phyloP scores from a whole-genome alignment of 37 sponge, comb jelly and placozoan genomes.

The Ianthella basta region DNA sequence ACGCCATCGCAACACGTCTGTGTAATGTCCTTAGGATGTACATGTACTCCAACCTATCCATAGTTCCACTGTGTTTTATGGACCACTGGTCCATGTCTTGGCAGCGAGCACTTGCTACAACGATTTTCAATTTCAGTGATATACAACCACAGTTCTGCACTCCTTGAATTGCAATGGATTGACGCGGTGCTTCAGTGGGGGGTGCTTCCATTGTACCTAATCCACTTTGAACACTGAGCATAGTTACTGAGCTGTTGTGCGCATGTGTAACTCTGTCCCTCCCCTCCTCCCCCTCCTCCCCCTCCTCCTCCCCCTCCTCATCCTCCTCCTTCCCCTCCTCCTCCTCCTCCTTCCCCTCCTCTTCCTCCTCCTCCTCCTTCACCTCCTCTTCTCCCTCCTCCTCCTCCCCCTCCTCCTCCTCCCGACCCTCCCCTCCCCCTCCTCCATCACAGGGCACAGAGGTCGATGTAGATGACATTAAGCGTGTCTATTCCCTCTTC shows the following conservation, averaged over 20 bases:
- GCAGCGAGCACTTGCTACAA: too few species aligned
- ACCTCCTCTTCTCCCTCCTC: neutral
- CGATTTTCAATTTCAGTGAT: too few species aligned
- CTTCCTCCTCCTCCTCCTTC: neutral
- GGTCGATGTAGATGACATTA: constrained; percentile 96
- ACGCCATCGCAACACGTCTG: too few species aligned
- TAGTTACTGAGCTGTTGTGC: neutral
- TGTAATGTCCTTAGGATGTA: too few species aligned
- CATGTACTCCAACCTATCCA: too few species aligned
- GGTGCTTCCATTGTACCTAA: too few species aligned
- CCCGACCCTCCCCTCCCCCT: neutral
- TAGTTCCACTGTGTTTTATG: too few species aligned
- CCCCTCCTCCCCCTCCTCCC: neutral
- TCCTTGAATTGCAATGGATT: too few species aligned
- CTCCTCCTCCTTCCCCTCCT: neutral
- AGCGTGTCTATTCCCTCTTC: constrained; percentile 93
- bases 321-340: neutral
- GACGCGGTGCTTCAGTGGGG: too few species aligned
- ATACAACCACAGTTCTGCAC: too few species aligned
- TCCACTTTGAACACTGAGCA: too few species aligned
- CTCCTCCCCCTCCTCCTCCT: neutral
- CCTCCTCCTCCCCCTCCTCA: neutral
- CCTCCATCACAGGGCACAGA: constrained; percentile 72
- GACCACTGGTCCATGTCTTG: too few species aligned
- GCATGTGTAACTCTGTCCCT: neutral